These are phyloP conservation scores for Chlamydotis undulata DNA, from an alignment of 2,113 vertebrate species.

Conservation along the genomic window DNA sequence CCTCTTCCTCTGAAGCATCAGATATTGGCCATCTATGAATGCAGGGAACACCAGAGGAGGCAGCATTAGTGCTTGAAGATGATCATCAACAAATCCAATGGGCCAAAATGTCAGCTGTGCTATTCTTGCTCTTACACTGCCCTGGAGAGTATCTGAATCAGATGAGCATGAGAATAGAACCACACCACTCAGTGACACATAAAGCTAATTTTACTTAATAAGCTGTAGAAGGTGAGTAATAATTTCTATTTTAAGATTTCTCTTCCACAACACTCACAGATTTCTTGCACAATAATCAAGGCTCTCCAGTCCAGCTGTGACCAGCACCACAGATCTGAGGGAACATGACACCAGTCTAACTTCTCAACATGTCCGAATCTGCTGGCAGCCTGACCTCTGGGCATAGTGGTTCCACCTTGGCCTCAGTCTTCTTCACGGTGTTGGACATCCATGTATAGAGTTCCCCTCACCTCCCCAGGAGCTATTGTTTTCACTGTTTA, in stretches of 20 bases:
- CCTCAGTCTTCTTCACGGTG: neutral
- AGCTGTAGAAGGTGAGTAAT: neutral
- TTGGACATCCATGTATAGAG: neutral
- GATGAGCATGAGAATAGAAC: neutral
- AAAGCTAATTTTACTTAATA: neutral
- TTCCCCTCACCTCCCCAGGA: neutral
- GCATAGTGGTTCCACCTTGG: neutral
- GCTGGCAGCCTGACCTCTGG: neutral
- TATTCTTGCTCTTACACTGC: neutral
- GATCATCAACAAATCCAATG: neutral
- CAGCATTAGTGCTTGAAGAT: accelerated
- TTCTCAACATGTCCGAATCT: neutral
- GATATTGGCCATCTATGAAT: neutral
- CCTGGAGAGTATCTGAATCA: neutral
- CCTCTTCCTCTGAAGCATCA: neutral
- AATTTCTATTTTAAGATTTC: neutral
- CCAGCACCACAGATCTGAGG: neutral
- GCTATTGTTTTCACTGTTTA: neutral
- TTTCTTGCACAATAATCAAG: neutral
- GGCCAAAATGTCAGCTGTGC: neutral
- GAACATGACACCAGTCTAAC: neutral
- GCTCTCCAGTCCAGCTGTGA: neutral
- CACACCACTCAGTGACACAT: neutral
- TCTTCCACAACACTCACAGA: neutral
- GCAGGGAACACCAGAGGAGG: neutral